Conservation (phyloP, 2,888 invertebrate genomes). For the Tromatobia lineatoria region DNA sequence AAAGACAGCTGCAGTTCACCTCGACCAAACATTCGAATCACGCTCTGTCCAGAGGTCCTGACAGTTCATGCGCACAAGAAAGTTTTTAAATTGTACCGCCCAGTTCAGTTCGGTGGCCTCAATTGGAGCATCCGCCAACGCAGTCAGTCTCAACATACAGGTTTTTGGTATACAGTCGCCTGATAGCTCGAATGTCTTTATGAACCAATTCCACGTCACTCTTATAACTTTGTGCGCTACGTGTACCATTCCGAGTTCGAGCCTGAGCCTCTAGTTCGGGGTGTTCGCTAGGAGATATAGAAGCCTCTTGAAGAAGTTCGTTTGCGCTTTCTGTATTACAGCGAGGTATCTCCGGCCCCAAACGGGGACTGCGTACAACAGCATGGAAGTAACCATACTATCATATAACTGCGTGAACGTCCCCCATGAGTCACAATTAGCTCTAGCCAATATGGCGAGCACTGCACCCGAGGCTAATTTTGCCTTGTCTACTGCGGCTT, state of each 20-base stretch:
- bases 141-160: neutral
- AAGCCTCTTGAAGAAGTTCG: constrained; percentile 18
- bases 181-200: neutral
- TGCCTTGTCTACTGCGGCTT: constrained; percentile 18
- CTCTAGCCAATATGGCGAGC: constrained; percentile 1
- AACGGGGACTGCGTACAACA: constrained; percentile 43
- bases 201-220: constrained; percentile 26
- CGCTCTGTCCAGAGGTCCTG: constrained; percentile 13
- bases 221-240: constrained; percentile 17
- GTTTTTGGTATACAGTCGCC: constrained; percentile 3
- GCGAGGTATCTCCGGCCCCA: constrained; percentile 53
- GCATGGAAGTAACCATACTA: neutral
- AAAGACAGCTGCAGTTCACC: neutral
- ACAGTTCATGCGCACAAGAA: neutral
- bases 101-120: constrained; percentile 11
- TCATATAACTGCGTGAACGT: constrained; percentile 10
- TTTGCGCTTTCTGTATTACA: constrained; percentile 37
- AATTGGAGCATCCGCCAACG: neutral
- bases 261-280: constrained; percentile 23
- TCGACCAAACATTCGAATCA: neutral
- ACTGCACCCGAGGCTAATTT: constrained; percentile 4
- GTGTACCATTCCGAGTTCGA: constrained; percentile 16
- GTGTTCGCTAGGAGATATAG: neutral
- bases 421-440: constrained; percentile 23
- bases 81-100: constrained; percentile 17